Conservation (phyloP, 2,797 vertebrate species). For the Chelon auratus region DNA sequence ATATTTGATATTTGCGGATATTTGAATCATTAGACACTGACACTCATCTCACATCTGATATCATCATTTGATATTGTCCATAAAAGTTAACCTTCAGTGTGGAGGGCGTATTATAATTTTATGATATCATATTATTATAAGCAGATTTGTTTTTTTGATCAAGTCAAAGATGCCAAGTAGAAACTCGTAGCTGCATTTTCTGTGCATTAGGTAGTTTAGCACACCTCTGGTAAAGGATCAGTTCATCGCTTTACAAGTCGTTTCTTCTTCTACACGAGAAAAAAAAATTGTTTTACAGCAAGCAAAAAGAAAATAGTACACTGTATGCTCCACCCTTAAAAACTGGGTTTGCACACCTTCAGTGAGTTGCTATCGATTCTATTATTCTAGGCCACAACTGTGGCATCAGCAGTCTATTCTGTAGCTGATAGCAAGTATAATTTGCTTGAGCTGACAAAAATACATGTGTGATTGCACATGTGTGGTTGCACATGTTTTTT, state of each 20-base stretch:
- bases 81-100: constrained; percentile 53
- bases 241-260: constrained; percentile 26
- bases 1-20: constrained; percentile 58
- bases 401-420: constrained; percentile 5
- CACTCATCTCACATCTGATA: constrained; percentile 45
- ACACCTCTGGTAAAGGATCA: constrained; percentile 33
- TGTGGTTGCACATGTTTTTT: too few relatives aligned
- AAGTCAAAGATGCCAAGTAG: constrained; percentile 42
- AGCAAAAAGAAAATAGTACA: not conserved
- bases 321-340: constrained; percentile 1
- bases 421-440: not conserved
- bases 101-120: constrained; percentile 4
- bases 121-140: constrained; percentile 13
- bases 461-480: not conserved
- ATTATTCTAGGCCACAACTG: not conserved
- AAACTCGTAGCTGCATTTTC: constrained; percentile 32
- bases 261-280: not conserved
- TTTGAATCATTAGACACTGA: constrained; percentile 69
- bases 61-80: constrained; percentile 60
- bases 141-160: constrained; percentile 29
- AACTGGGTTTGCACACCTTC: not conserved
- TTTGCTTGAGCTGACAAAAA: constrained; percentile 12
- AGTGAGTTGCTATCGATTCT: not conserved
- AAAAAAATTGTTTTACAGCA: not conserved
- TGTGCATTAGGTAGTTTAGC: constrained; percentile 54